Evolutionary conservation across 64 coral and sea anemone species (phyloP), one percentile per base, ranked within the genome.

Genomic region (Pocillopora damicornis): DNA sequence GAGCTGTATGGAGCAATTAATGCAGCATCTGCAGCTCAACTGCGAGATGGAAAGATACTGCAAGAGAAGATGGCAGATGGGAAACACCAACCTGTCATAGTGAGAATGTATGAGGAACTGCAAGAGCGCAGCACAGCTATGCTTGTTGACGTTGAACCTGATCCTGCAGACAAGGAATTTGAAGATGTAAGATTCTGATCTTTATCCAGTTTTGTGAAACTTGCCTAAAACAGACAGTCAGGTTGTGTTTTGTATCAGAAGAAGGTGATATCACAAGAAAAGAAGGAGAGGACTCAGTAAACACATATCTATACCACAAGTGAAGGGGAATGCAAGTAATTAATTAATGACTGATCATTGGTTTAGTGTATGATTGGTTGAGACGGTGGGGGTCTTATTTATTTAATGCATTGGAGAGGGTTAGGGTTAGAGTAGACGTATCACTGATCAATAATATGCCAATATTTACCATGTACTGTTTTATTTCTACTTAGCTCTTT

Each of bases 21-120:
- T 36, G 82, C 92, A 65, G 97, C 93, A 36, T 93, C 97, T 2
- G 90, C 93, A 10, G 82, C 88, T 20, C 90, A 91, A 15, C 63
- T 99, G 9, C 73, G 93, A 15, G 97, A 95, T 83, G 97, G 97
- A 0, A 88, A 86, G 59, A 26, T 99, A 20, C 37, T 99, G 14
- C 89, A 91, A 38, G 93, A 95, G 75, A 94, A 93, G 51, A 86
- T 92, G 60, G 74, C 81, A 86, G 86, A 89, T 17, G 66, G 79
- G 16, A 93, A 90, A 35, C 93, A 92, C 58, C 90, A 90, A 76
- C 97, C 90, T 81, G 93, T 96, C 9, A 88, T 96, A 30, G 94
- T 96, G 14, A 92, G 90, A 67, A 99, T 99, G 79, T 99, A 95
- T 34, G 93, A 99, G 15, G 93, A 99, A 71, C 75, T 99, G 35